phyloP scores from a whole-genome alignment of 2,888 invertebrate species.

The Sinelater perroti region DNA sequence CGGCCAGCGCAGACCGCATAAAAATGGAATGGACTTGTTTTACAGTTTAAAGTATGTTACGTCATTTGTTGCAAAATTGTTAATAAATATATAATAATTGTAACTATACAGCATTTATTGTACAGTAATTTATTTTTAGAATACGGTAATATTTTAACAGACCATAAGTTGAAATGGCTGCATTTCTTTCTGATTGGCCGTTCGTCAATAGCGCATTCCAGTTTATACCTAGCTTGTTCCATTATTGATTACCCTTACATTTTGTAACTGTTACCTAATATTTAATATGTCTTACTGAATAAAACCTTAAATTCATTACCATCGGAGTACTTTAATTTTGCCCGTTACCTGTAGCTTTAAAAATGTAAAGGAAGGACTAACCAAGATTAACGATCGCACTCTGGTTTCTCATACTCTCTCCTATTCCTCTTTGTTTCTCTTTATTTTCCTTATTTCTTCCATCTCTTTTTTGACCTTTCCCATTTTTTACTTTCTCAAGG shows the following conservation, averaged over 20 bases:
- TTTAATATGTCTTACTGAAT: conserved; percentile 48
- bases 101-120: conserved; percentile 43
- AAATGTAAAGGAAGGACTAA: no score
- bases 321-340: background rate
- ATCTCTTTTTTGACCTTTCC: no score
- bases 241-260: conserved; percentile 42
- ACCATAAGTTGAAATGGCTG: conserved; percentile 49
- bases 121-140: conserved; percentile 33
- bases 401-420: no score
- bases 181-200: conserved; percentile 17
- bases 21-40: conserved; percentile 34
- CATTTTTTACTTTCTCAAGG: no score
- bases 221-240: conserved; percentile 45
- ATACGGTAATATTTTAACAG: conserved; percentile 36
- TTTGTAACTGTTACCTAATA: conserved; percentile 49
- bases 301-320: conserved; percentile 44
- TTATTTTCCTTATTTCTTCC: no score
- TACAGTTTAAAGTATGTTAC: conserved; percentile 46
- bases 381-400: no score
- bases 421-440: no score
- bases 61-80: conserved; percentile 59
- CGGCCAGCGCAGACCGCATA: conserved; percentile 2
- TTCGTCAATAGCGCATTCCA: conserved; percentile 27
- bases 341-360: no score
- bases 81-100: conserved; percentile 52